Evolutionary conservation across 2,888 invertebrate species (phyloP).

Genomic region (Nowickia ferox): DNA sequence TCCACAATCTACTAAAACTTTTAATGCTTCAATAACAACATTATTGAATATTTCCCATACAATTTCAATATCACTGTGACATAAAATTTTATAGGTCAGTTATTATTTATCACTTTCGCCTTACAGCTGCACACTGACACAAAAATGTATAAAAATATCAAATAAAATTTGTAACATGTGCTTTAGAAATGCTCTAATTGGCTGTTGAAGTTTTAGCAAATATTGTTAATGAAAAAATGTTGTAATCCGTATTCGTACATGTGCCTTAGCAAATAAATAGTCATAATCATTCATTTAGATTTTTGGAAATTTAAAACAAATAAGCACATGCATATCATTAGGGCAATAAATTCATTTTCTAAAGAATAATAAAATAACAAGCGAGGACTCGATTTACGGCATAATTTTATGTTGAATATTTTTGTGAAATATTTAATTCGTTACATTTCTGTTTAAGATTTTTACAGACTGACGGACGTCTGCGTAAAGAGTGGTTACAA

Average conservation of each 20-base stretch:
- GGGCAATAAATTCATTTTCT: no score
- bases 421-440: no score
- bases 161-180: slow-evolving; percentile 10
- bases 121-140: no score
- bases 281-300: slow-evolving; percentile 40
- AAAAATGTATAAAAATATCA: neutral
- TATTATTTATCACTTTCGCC: neutral
- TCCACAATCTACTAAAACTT: no score
- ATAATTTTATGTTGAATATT: no score
- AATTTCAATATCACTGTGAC: neutral
- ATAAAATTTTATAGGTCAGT: neutral
- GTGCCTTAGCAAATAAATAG: slow-evolving; percentile 15
- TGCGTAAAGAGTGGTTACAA: no score
- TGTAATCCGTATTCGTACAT: neutral
- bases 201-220: slow-evolving; percentile 20
- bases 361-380: no score
- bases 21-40: no score
- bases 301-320: neutral
- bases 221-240: slow-evolving; percentile 9
- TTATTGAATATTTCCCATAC: no score
- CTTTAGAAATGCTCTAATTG: slow-evolving; percentile 14
- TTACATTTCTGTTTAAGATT: no score
- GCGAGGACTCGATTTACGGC: no score
- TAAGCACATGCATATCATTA: neutral
- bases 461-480: no score